phyloP scores from a whole-genome alignment of 2,888 invertebrate genomes.

The Tupiocoris notatus region DNA sequence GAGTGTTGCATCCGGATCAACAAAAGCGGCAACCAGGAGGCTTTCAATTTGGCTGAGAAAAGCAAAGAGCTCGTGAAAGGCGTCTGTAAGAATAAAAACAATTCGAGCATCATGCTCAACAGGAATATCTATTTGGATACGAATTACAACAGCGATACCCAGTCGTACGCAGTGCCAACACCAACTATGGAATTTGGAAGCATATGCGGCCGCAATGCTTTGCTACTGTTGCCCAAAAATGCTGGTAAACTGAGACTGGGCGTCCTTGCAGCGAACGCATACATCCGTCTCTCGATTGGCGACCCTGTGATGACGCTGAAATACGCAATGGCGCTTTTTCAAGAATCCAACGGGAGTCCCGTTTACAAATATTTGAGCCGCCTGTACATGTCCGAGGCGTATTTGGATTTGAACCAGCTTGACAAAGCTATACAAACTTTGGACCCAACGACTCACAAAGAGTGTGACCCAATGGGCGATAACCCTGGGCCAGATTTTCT shows the following conservation, averaged over 20 bases:
- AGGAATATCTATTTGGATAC: slow-evolving; percentile 56
- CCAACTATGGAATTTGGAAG: slow-evolving; percentile 87
- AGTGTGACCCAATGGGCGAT: slow-evolving; percentile 56
- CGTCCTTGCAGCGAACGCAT: slow-evolving; percentile 76
- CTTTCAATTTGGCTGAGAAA: slow-evolving; percentile 61
- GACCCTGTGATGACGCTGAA: slow-evolving; percentile 78
- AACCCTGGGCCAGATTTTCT: slow-evolving; percentile 59
- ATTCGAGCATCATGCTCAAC: slow-evolving; percentile 63
- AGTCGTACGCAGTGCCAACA: slow-evolving; percentile 82
- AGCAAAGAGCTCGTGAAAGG: slow-evolving; percentile 63
- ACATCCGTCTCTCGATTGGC: slow-evolving; percentile 78
- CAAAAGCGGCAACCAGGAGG: slow-evolving; percentile 64
- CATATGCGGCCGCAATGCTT: slow-evolving; percentile 82
- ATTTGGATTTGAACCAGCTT: slow-evolving; percentile 77
- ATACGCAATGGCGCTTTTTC: slow-evolving; percentile 70
- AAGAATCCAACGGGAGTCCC: slow-evolving; percentile 56
- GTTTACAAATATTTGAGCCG: slow-evolving; percentile 53
- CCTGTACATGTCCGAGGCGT: slow-evolving; percentile 85
- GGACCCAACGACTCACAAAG: slow-evolving; percentile 69
- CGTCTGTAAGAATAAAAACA: slow-evolving; percentile 61
- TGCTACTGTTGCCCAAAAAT: slow-evolving; percentile 59
- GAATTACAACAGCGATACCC: slow-evolving; percentile 62
- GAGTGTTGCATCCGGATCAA: slow-evolving; percentile 83
- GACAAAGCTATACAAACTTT: slow-evolving; percentile 81
- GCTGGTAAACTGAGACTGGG: slow-evolving; percentile 50